Conservation (phyloP, 2,113 vertebrate species). For the Daubentonia madagascariensis region DNA sequence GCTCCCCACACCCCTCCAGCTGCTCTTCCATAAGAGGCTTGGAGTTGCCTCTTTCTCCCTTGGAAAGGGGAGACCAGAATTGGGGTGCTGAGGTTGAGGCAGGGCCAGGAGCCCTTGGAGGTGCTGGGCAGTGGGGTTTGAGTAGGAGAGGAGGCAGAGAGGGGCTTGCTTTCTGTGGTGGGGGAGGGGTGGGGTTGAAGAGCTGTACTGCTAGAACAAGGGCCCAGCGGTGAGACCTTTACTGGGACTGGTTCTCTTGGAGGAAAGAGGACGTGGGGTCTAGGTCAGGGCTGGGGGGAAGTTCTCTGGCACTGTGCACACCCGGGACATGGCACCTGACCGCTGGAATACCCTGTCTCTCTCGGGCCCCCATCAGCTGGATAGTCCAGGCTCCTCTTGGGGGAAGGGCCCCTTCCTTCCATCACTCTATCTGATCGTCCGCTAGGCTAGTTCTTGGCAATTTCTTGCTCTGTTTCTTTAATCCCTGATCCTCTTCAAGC, state of each 20-base stretch:
- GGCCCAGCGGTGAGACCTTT: neutral
- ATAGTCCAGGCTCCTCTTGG: neutral
- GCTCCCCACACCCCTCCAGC: neutral
- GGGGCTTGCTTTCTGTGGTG: neutral
- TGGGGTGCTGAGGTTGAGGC: neutral
- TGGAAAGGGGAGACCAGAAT: neutral
- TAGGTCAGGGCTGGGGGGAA: neutral
- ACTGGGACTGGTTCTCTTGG: neutral
- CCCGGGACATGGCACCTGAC: neutral
- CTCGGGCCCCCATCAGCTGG: neutral
- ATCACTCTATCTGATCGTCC: conserved; percentile 70
- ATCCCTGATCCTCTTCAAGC: conserved; percentile 77
- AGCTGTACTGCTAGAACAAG: neutral
- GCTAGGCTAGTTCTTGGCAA: conserved; percentile 77
- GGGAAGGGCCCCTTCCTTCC: neutral
- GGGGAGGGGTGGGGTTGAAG: neutral
- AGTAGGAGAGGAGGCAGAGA: neutral
- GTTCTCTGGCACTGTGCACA: neutral
- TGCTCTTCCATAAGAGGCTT: neutral
- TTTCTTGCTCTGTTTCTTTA: conserved; percentile 80
- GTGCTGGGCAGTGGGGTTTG: neutral
- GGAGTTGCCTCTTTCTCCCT: neutral
- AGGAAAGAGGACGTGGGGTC: neutral
- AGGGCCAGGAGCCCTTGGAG: neutral
- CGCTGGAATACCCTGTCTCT: neutral